Base-by-base conservation (phyloP, 1,140 invertebrate species). In the Drosophila paulistorum region DNA sequence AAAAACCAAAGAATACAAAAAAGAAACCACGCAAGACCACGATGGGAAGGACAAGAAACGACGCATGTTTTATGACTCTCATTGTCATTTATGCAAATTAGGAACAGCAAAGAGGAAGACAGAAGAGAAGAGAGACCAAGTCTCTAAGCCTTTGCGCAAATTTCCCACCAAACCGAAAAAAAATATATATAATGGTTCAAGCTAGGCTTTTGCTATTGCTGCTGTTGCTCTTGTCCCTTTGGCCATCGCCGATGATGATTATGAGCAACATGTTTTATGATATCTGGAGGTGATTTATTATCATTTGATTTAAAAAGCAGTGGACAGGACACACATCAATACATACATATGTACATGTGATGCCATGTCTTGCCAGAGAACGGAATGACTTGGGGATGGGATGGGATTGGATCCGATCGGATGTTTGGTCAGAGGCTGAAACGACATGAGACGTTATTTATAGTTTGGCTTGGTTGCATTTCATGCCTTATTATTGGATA, bases 241-340 rank as follows among this genome's bases (percentile, higher is more conserved):
- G 51, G 60, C 55, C 57, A 65, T 23, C 26, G 23, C 14, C 41
- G 13, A 20, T 65, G 70, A 61, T 70, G 80, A 78, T 89, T 89
- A 89, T 90, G 84, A 89, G 74, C 77, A 89, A 83, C 90, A 91
- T 91, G 90, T 91, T 91, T 91, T 91, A 91, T 91, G 90, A 90
- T 91, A 91, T 91, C 90, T 91, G 82, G 69, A 77, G 85, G 90
- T 91, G 90, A 91, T 91, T 91, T 91, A 91, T 91, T 91, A 91
- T 91, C 90, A 91, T 91, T 91, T 91, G 90, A 91, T 91, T 91
- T 91, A 91, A 91, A 90, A 90, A 91, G 90, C 90, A 91, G 82
- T 81, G 78, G 89, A 87, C 86, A 81, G 79, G 85, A 86, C 83
- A 83, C 83, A 89, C 83, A 89, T 87, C 83, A 87, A 87, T 87